These are phyloP conservation scores for Oncorhynchus mykiss DNA, from an alignment of 2,113 vertebrate species.

Conservation along the genomic window DNA sequence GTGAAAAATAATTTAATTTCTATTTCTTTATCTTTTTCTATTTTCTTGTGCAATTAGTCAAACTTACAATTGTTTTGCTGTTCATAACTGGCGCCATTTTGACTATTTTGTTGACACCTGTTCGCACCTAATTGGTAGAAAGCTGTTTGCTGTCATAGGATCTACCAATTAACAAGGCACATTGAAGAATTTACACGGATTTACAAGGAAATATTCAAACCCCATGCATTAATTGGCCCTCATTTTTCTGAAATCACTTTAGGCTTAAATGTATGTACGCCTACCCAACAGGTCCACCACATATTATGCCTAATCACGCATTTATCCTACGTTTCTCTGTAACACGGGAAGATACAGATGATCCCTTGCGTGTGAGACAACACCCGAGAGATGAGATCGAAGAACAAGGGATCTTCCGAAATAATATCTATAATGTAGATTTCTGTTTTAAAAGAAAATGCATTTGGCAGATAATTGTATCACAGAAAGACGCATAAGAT, in stretches of 20 bases:
- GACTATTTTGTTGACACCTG: not conserved
- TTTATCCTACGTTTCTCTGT: conserved; percentile 15
- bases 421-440: too few relatives aligned
- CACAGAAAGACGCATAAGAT: not conserved
- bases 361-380: conserved; percentile 12
- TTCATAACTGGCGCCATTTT: not conserved
- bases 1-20: not conserved
- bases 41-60: not conserved
- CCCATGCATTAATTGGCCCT: too few relatives aligned
- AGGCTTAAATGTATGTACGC: not conserved
- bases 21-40: not conserved
- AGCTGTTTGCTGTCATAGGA: not conserved
- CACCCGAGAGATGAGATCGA: not conserved
- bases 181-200: not conserved
- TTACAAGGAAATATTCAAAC: too few relatives aligned
- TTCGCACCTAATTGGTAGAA: not conserved
- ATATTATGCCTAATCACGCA: not conserved
- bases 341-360: conserved; percentile 14
- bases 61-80: not conserved
- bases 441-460: too few relatives aligned
- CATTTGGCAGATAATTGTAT: not conserved
- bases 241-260: not conserved
- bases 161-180: not conserved
- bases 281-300: not conserved
- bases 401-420: not conserved